Percentiles rank a stretch among this genome's conserved stretches.
phyloP scores from a whole-genome alignment of 2,888 invertebrate genomes.

The Melieria picta region DNA sequence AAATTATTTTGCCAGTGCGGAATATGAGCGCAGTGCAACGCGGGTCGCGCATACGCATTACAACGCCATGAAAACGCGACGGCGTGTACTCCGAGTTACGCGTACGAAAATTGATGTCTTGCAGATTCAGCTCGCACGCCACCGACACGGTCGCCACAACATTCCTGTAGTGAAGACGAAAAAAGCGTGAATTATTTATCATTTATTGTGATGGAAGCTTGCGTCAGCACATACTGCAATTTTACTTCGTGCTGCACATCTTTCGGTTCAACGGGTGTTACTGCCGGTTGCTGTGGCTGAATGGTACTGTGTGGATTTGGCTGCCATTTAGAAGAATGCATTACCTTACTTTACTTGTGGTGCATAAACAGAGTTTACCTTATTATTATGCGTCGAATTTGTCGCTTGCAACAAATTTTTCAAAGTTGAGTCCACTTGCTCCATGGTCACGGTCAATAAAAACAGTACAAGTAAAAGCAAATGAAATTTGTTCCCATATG shows the following conservation, averaged over 20 bases:
- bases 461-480: no score
- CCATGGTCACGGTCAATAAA: no score
- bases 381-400: no score
- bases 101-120: slow-evolving; percentile 80
- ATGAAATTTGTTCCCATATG: no score
- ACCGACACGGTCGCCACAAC: slow-evolving; percentile 84
- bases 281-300: slow-evolving; percentile 67
- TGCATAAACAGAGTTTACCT: no score
- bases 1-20: slow-evolving; percentile 83
- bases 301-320: slow-evolving; percentile 56
- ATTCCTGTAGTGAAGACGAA: slow-evolving; percentile 69
- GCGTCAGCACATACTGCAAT: slow-evolving; percentile 68
- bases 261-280: slow-evolving; percentile 69
- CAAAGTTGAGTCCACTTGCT: no score
- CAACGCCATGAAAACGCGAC: slow-evolving; percentile 81
- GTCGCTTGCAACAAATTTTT: no score
- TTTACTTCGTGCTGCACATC: slow-evolving; percentile 72
- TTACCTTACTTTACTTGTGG: no score
- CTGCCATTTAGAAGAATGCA: neutral
- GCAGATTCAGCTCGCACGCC: slow-evolving; percentile 76
- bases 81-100: slow-evolving; percentile 87
- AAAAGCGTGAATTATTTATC: slow-evolving; percentile 1
- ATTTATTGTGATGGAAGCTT: neutral
- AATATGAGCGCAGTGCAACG: slow-evolving; percentile 78
- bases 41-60: slow-evolving; percentile 85